Evolutionary conservation across 1,140 invertebrate genomes (phyloP).

Genomic region (Laupala kohalensis): DNA sequence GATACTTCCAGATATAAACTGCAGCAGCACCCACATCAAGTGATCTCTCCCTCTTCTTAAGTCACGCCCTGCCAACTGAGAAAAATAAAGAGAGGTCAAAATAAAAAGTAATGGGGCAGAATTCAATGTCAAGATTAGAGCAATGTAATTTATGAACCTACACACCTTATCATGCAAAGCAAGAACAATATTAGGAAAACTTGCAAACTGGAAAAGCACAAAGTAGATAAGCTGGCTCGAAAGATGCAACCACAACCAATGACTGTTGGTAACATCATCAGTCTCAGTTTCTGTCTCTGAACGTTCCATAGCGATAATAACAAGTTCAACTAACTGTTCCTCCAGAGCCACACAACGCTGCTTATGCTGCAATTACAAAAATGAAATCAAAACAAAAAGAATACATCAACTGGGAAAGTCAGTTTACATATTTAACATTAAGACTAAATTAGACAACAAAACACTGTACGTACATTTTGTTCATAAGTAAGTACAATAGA

Average conservation of each 20-base stretch:
- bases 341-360: constrained; percentile 79
- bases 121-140: neutral
- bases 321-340: constrained; percentile 82
- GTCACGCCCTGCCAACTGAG: constrained; percentile 58
- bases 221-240: constrained; percentile 94
- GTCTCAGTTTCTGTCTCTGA: constrained; percentile 57
- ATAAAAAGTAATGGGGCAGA: neutral
- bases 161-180: constrained; percentile 71
- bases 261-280: constrained; percentile 53
- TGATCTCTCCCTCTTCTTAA: constrained; percentile 83
- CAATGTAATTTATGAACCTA: neutral
- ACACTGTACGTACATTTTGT: too few species aligned
- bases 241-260: constrained; percentile 84
- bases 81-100: constrained; percentile 11
- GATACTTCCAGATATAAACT: constrained; percentile 93
- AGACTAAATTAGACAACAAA: too few species aligned
- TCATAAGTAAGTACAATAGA: too few species aligned
- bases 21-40: constrained; percentile 93
- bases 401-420: too few species aligned
- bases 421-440: too few species aligned
- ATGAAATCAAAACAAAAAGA: too few species aligned
- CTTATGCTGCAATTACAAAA: constrained; percentile 55
- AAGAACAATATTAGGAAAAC: constrained; percentile 83
- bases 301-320: constrained; percentile 83
- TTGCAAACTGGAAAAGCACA: constrained; percentile 86